Evolutionary conservation across 2,888 invertebrate species (phyloP), one percentile per base, ranked within the genome.

Genomic region (Tetheella fluctuosa): DNA sequence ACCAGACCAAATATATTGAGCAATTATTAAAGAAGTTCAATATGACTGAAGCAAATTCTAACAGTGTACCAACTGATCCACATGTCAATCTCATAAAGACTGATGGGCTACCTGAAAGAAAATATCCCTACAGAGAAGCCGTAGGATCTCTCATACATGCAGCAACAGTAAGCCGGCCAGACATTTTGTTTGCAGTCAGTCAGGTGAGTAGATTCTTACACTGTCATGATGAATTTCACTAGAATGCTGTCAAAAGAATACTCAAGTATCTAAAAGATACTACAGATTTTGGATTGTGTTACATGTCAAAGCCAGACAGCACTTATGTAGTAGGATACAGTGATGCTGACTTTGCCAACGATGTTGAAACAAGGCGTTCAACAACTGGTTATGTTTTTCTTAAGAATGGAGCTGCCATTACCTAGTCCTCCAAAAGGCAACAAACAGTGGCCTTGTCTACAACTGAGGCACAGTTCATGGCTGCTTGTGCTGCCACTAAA

Each of bases 281-380:
- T 23, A 39, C 55, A 17, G 28, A 28, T 6, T 28, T 28, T 28
- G 28, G 25, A 1, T 5, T 54, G 8, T 54, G 15, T 15, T 54
- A 54, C 10, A 12, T 1, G 3, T 1, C 15, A 53, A 13, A n/a
- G 6, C 1, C 25, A 6, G n/a, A 28, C 1, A 2, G 5, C 25
- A 1, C 15, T 10, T 4, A 23, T 15, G 12, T 28, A 25, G 0
- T 58, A 6, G 67, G 63, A 1, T 69, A 64, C 48, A 62, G 65
- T 60, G 67, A 69, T 61, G 59, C 65, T 13, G 67, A 64, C 17
- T 69, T 52, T 57, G 69, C 69, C 0, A 65, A 63, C 39, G 62
- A 53, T 12, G 0, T 2, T 15, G 15, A 23, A 8, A 37, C 37
- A 15, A 53, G 58, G 37, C 34, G 53, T 13, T 54, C 53, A 5